phyloP scores from a whole-genome alignment of 2,888 invertebrate species.

The Prosapia bicincta region DNA sequence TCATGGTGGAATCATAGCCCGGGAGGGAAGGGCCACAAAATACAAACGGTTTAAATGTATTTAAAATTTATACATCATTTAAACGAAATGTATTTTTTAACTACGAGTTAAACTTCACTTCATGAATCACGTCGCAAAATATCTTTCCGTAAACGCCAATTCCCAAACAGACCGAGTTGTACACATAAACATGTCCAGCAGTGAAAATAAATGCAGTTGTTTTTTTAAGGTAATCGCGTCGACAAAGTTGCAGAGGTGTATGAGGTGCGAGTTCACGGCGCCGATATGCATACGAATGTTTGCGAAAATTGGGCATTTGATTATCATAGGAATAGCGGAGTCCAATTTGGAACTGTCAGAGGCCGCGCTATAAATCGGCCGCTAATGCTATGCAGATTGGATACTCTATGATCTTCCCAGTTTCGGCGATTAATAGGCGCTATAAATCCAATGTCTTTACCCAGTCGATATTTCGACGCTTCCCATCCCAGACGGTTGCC shows the following conservation, averaged over 20 bases:
- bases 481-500: neutral
- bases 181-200: too few species aligned
- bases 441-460: neutral
- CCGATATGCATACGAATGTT: neutral
- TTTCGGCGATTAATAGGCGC: neutral
- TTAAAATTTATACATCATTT: too few species aligned
- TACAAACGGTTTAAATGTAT: too few species aligned
- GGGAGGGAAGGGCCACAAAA: too few species aligned
- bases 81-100: too few species aligned
- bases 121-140: too few species aligned
- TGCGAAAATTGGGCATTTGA: neutral
- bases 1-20: too few species aligned
- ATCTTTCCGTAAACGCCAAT: too few species aligned
- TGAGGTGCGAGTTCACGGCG: too few species aligned
- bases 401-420: neutral
- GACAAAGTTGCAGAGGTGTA: neutral
- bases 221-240: neutral
- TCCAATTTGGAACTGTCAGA: neutral
- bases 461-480: neutral
- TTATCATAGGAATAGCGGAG: neutral
- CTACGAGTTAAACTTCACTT: too few species aligned
- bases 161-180: too few species aligned
- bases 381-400: neutral
- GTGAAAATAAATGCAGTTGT: too few species aligned
- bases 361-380: neutral